Percentiles rank a stretch among this genome's conserved stretches.
Evolutionary conservation across 1,140 invertebrate genomes (phyloP).

Genomic region (Pachyrhynchus sulphureomaculatus): DNA sequence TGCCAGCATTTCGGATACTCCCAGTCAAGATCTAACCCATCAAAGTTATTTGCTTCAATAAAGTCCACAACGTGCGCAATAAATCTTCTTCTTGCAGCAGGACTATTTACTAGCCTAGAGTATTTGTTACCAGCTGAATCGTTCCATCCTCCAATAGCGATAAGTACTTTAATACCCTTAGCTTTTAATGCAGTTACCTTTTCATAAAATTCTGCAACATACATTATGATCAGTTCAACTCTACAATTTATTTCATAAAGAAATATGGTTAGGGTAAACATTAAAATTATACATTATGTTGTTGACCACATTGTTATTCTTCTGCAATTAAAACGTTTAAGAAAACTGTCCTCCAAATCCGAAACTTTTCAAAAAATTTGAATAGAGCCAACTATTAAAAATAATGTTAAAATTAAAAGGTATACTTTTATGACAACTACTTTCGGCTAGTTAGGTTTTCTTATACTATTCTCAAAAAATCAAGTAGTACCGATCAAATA

Average conservation of each 20-base stretch:
- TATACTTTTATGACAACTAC: too few species aligned
- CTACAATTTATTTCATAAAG: background rate
- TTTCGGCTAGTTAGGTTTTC: too few species aligned
- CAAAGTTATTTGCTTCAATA: constrained; percentile 65
- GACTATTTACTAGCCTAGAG: constrained; percentile 61
- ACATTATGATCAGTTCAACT: background rate
- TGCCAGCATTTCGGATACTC: constrained; percentile 75
- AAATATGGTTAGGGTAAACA: too few species aligned
- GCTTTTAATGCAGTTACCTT: constrained; percentile 58
- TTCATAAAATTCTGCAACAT: constrained; percentile 58
- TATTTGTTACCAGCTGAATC: constrained; percentile 69
- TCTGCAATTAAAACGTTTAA: background rate
- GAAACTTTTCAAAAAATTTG: too few species aligned
- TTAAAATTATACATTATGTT: too few species aligned
- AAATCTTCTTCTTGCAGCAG: constrained; percentile 59
- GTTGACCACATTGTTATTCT: too few species aligned
- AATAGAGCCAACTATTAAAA: too few species aligned
- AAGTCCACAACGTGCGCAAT: constrained; percentile 63
- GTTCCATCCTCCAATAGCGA: constrained; percentile 73
- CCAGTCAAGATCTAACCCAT: constrained; percentile 73
- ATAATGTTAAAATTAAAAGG: too few species aligned
- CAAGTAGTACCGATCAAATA: too few species aligned
- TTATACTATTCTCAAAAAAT: too few species aligned
- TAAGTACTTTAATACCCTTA: constrained; percentile 65
- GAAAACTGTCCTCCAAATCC: constrained; percentile 65